These are phyloP conservation scores for Paracyclopina nana DNA, from an alignment of 1,140 invertebrate species.

Conservation along the genomic window DNA sequence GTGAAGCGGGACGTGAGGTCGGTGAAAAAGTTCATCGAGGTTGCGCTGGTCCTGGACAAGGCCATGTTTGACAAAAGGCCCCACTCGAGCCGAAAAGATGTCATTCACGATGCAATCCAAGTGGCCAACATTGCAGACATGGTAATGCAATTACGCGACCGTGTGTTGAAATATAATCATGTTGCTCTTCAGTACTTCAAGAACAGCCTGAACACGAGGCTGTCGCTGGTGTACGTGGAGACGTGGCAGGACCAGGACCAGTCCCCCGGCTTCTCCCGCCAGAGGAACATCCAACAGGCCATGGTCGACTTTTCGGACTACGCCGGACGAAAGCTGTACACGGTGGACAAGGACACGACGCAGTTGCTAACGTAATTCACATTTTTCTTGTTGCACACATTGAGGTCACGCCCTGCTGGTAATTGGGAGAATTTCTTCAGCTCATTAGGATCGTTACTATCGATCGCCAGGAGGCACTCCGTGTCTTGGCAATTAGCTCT, in stretches of 20 bases:
- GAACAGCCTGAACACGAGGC: constrained; percentile 59
- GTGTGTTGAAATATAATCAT: too few relatives aligned
- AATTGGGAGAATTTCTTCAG: too few relatives aligned
- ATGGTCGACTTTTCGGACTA: constrained; percentile 77
- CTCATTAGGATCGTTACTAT: too few relatives aligned
- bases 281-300: constrained; percentile 42
- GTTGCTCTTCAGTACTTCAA: constrained; percentile 85
- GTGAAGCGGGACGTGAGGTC: constrained; percentile 54
- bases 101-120: constrained; percentile 82
- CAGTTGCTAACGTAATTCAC: constrained; percentile 61
- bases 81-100: constrained; percentile 62
- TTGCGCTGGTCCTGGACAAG: constrained; percentile 73
- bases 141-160: too few relatives aligned
- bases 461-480: too few relatives aligned
- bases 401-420: too few relatives aligned
- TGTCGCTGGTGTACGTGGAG: constrained; percentile 86
- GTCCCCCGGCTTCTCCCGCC: constrained; percentile 48
- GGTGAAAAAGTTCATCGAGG: constrained; percentile 75
- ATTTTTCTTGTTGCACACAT: too few relatives aligned
- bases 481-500: too few relatives aligned
- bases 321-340: constrained; percentile 54
- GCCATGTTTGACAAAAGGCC: constrained; percentile 82
- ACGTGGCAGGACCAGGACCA: constrained; percentile 79
- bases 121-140: constrained; percentile 88
- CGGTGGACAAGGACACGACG: constrained; percentile 63